Percentiles rank a stretch among this genome's conserved stretches.
Evolutionary conservation across 2,888 invertebrate species (phyloP).

Genomic region (Drosophila hamatofila): DNA sequence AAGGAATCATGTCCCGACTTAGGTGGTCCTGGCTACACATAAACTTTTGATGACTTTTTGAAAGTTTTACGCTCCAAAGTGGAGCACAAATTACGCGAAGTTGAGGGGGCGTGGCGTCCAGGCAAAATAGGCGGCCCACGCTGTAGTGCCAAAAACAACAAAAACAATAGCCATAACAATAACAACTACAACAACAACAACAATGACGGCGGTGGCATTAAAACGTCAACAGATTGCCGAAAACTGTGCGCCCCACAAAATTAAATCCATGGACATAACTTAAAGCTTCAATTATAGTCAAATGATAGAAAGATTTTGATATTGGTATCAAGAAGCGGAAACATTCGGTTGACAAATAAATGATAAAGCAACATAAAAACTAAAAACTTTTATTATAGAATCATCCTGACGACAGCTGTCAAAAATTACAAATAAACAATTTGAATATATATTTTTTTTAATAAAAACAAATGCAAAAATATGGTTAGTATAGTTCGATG

Average conservation of each 20-base stretch:
- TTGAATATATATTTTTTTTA: not conserved
- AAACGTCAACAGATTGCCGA: conserved; percentile 55
- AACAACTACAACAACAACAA: conserved; percentile 13
- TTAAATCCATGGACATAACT: conserved; percentile 29
- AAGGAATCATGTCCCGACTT: conserved; percentile 51
- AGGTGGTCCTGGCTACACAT: conserved; percentile 63
- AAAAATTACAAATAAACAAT: not conserved
- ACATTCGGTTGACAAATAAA: not conserved
- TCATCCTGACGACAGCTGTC: not conserved
- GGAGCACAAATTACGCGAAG: conserved; percentile 64
- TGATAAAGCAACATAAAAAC: not conserved
- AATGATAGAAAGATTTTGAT: not conserved
- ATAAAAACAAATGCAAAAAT: not conserved
- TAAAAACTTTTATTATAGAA: not conserved
- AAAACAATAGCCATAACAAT: conserved; percentile 21
- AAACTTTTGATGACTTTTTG: conserved; percentile 77
- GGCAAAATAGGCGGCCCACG: conserved; percentile 7
- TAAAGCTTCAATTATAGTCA: conserved; percentile 35
- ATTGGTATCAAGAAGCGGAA: not conserved
- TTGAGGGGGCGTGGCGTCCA: conserved; percentile 3
- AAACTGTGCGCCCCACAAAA: conserved; percentile 29
- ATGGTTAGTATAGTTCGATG: conserved; percentile 7
- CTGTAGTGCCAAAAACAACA: conserved; percentile 44
- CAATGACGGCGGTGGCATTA: conserved; percentile 29
- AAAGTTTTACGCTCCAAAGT: conserved; percentile 71